Base-by-base conservation (phyloP, 2,888 invertebrate species). In the Phanerotoma sp. region DNA sequence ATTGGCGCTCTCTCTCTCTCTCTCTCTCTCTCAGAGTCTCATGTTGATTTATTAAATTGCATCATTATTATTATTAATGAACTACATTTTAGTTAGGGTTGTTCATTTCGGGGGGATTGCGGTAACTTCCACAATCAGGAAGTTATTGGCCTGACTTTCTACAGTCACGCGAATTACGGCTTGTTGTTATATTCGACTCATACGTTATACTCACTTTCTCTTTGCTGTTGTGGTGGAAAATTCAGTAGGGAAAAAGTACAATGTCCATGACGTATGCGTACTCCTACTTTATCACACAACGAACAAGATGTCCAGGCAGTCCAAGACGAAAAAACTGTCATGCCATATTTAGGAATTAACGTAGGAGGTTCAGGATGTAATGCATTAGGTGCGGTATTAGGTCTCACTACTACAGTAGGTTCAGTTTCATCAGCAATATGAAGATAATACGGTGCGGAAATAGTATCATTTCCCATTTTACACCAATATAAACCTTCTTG, bases 301-400 rank as follows among this genome's bases (percentile, higher is more conserved):
- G 84, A 86, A 71, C 89, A 89, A 22, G 80, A 73, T 6, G 84
- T 83, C 89, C 89, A 89, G 1, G 74, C 67, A 1, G 81, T 77
- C 87, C 88, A 88, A 6, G 75, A 72, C 1, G 82, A 85, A 61
- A 79, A 82, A 44, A 84, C 56, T 52, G 72, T 65, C 50, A 85
- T 63, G 55, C 77, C 69, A 22, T 66, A 74, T 54, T 64, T 63
- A 45, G 58, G 49, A 21, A 68, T 70, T 21, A 65, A 46, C 50
- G 68, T 62, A 0, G 73, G 61, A 30, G 68, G 60, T 64, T 66
- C 62, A 30, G 79, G 64, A 60, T 79, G 76, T 2, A 75, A 73
- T 6, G 73, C 73, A 22, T 66, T 62, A 1, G 60, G 58, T n/a
- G 69, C 66, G n/a, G 54, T 62, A 15, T 66, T 46, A 5, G 70